Base-by-base conservation (phyloP, 2,113 vertebrate genomes). In the Rhizomys pruinosus region DNA sequence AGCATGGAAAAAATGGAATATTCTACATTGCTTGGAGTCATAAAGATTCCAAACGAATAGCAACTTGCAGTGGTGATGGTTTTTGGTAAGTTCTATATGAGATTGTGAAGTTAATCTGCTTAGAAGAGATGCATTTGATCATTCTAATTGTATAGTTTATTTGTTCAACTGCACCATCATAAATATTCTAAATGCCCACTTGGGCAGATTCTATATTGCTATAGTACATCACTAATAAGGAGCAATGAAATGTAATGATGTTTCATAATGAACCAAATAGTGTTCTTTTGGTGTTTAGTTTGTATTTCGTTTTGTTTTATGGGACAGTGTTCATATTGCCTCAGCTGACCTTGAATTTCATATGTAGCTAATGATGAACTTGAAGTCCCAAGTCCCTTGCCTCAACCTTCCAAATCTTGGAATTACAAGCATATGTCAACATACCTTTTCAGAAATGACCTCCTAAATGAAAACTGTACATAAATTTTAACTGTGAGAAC, bases 1-100 rank as follows among this genome's bases (percentile, higher is more conserved):
- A 99, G 99, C 99, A 99, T 94, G 99, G 99, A 92, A 99, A 99
- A 96, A 99, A 98, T 96, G 99, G 99, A 84, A 99, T 99, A 96
- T 99, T 99, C 98, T 99, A 99, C 96, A 99, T 99, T 97, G 99
- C 99, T 37, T 99, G 99, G 99, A 99, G 99, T 98, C 99, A 99
- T 97, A 99, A 99, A 98, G 99, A 99, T 97, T 99, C 99, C n/a
- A 99, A 99, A 98, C 98, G 99, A 97, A 99, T 99, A 95, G 99
- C 99, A 78, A 99, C 99, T 15, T 99, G 99, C 97, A 99, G 99
- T 94, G 97, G 98, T 74, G 99, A 99, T 90, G 99, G 99, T 87
- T 99, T 99, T 98, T 99, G 99, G 99, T 99, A 92, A 99, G 98
- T 98, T 11, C 39, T 89, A 17, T 37, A 44, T 74, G 25, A 37